Evolutionary conservation across 2,797 vertebrate species (phyloP).

Genomic region (Aplochiton taeniatus): DNA sequence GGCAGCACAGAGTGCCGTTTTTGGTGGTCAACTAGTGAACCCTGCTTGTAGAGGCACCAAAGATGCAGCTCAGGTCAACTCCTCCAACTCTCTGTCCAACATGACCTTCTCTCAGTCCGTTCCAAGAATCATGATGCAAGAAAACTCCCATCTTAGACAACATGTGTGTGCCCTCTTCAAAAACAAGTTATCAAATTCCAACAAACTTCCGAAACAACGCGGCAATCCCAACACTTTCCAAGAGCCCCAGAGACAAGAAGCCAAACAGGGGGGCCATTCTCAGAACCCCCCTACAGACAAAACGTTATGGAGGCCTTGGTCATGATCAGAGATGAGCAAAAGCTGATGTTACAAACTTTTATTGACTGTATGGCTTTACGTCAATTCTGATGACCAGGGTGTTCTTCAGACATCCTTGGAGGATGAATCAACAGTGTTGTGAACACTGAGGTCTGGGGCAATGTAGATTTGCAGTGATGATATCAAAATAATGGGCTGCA

Average conservation of each 20-base stretch:
- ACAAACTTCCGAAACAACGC: conserved; percentile 9
- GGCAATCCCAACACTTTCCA: conserved; percentile 14
- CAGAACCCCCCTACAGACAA: conserved; percentile 34
- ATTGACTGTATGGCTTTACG: conserved; percentile 6
- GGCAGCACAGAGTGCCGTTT: conserved; percentile 31
- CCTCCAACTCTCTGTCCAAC: conserved; percentile 31
- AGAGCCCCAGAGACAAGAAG: conserved; percentile 12
- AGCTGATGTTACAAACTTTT: conserved; percentile 14
- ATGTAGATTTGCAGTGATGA: conserved; percentile 1
- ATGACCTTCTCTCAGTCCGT: conserved; percentile 35
- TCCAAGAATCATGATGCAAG: conserved; percentile 44
- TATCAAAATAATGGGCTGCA: neutral
- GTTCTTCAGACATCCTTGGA: conserved; percentile 7
- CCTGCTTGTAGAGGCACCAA: conserved; percentile 18
- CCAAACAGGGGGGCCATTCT: conserved; percentile 31
- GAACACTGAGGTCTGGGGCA: conserved; percentile 5
- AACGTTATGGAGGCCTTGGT: conserved; percentile 74
- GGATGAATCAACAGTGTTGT: conserved; percentile 34
- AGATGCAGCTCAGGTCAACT: conserved; percentile 6
- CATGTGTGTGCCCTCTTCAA: neutral
- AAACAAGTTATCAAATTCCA: neutral
- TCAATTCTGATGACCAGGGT: conserved; percentile 2
- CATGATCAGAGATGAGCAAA: conserved; percentile 40
- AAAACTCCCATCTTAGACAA: conserved; percentile 23
- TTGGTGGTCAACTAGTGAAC: conserved; percentile 27